Evolutionary conservation across 2,113 vertebrate genomes (phyloP), one percentile per base, ranked within the genome.

Genomic region (Perca fluviatilis): DNA sequence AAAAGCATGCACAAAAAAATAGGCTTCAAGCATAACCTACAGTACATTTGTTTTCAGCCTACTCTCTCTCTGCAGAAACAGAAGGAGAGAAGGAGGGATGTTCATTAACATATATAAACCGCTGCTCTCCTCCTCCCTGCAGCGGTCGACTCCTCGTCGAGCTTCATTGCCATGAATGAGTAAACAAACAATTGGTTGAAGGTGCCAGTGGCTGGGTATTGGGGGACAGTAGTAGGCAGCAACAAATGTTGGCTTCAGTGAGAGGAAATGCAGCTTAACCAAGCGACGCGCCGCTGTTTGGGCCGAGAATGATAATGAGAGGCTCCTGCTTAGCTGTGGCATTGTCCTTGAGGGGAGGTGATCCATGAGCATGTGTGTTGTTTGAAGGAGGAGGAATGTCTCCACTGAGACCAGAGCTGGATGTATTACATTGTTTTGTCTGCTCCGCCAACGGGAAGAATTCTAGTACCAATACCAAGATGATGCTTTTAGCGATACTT

Each of bases 201-300:
- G 82, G 73, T 83, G 83, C 66, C 75, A 58, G 74, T 5, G n/a
- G 72, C 57, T 46, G 64, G 76, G 63, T 80, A 84, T 84, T 84
- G 73, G 74, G 85, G 86, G 80, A 87, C 91, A 85, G 89, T 69
- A 89, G 93, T 88, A 73, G 83, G 43, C 65, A 62, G 75, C 82
- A 65, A 79, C 91, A 95, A 90, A 95, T 94, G 92, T 84, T 87
- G 64, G 63, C 76, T 67, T 69, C 36, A 73, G 74, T 85, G 77
- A 89, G 88, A 94, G 91, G 89, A 94, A 93, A 85, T 76, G 86
- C 88, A 84, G 90, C 88, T 85, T 23, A 77, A 78, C 70, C 57
- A 85, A 82, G 88, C 36, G 64, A 90, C 85, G 33, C 21, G 43
- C 86, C 51, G 72, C 83, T 91, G 92, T 93, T 91, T 92, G 84